Conservation (phyloP, 2,888 invertebrate genomes). For the Drosophila helvetica region DNA sequence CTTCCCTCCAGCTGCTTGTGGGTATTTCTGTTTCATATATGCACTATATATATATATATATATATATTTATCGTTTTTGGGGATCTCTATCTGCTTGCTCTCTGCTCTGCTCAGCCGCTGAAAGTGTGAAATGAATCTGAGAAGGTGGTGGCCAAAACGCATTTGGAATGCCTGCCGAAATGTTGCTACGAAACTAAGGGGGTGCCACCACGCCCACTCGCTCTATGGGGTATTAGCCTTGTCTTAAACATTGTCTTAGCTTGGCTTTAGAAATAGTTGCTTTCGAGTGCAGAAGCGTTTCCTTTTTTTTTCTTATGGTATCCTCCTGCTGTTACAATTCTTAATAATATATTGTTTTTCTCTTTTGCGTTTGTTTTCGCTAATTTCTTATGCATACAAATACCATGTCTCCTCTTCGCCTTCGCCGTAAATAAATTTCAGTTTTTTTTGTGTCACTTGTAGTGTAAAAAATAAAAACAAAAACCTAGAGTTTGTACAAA, state of each 20-base stretch:
- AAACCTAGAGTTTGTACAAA: constrained; percentile 47
- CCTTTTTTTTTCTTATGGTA: constrained; percentile 2
- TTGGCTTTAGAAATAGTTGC: constrained; percentile 63
- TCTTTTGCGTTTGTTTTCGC: constrained; percentile 19
- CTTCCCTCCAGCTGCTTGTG: constrained; percentile 43
- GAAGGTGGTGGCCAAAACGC: constrained; percentile 59
- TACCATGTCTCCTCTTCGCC: constrained; percentile 38
- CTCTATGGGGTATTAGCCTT: not conserved
- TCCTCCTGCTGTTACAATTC: constrained; percentile 18
- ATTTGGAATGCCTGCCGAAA: constrained; percentile 71
- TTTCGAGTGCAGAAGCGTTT: constrained; percentile 63
- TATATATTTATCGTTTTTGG: constrained; percentile 18
- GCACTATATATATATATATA: constrained; percentile 25
- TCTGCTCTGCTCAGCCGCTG: constrained; percentile 47
- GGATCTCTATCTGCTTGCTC: constrained; percentile 13
- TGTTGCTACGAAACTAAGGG: constrained; percentile 39
- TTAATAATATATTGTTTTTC: constrained; percentile 41
- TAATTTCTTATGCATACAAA: constrained; percentile 39
- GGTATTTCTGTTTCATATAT: constrained; percentile 31
- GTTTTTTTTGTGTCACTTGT: constrained; percentile 55
- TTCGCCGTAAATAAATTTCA: constrained; percentile 47
- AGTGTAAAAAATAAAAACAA: constrained; percentile 57
- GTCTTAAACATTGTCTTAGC: constrained; percentile 40
- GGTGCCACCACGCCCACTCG: constrained; percentile 8
- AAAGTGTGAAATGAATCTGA: constrained; percentile 48